phyloP scores from a whole-genome alignment of 92 coral and sea anemone species.

The Porites lobata region DNA sequence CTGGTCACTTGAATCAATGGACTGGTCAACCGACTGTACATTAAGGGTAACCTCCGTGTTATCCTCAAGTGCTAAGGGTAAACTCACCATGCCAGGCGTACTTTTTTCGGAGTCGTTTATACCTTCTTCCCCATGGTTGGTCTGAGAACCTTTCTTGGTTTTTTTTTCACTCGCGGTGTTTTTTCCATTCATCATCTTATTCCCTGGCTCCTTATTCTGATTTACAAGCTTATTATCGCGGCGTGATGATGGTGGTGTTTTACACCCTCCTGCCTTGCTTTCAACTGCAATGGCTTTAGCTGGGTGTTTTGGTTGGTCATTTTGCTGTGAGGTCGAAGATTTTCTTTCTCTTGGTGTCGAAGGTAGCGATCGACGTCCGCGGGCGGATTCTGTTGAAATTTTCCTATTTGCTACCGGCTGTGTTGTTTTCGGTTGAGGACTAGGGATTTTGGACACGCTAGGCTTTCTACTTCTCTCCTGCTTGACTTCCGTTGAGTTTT shows the following conservation, averaged over 20 bases:
- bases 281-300: neutral
- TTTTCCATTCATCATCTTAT: neutral
- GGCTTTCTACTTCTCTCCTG: constrained; percentile 31
- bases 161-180: neutral
- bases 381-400: constrained; percentile 14
- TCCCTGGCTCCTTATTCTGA: constrained; percentile 1
- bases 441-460: constrained; percentile 28
- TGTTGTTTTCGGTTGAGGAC: constrained; percentile 18
- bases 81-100: neutral
- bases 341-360: constrained; percentile 36
- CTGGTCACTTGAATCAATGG: neutral
- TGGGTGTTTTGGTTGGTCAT: neutral
- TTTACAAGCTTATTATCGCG: constrained; percentile 8
- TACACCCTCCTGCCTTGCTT: neutral
- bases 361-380: constrained; percentile 14
- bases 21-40: neutral
- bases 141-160: neutral
- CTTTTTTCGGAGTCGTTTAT: neutral
- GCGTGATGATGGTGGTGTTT: neutral
- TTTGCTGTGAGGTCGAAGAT: constrained; percentile 24
- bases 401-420: constrained; percentile 24
- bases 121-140: neutral
- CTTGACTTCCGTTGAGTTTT: constrained; percentile 28
- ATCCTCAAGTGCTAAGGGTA: neutral
- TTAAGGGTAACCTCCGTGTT: neutral